Evolutionary conservation across 2,113 vertebrate genomes (phyloP).

Genomic region (Formicarius rufipectus): DNA sequence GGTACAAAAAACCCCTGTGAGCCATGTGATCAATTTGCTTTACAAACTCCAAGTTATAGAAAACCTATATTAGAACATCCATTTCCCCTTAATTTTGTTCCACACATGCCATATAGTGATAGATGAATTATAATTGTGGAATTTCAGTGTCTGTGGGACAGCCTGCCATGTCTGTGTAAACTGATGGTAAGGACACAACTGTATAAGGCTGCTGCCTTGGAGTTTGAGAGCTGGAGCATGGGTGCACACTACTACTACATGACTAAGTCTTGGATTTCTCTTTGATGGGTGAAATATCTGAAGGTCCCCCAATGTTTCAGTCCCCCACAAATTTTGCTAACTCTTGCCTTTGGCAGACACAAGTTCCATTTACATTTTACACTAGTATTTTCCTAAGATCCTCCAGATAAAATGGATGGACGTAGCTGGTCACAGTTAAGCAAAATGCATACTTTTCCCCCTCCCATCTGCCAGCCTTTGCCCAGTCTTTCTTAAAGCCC

Average conservation of each 20-base stretch:
- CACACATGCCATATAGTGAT: fast-evolving
- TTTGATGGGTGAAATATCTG: neutral
- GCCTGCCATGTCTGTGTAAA: neutral
- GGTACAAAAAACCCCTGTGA: neutral
- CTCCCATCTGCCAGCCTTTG: neutral
- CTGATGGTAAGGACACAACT: neutral
- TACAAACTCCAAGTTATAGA: neutral
- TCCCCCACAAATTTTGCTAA: neutral
- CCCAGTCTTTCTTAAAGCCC: neutral
- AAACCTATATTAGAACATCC: neutral
- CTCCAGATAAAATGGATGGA: neutral
- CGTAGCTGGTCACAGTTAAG: neutral
- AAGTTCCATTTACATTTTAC: neutral
- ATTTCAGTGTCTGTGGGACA: neutral
- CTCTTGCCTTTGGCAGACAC: neutral
- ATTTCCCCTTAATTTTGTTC: neutral
- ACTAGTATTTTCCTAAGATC: neutral
- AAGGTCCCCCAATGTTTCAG: neutral
- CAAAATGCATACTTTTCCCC: neutral
- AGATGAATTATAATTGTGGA: neutral
- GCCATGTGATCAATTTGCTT: fast-evolving
- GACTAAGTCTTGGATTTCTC: neutral
- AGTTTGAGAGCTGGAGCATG: neutral
- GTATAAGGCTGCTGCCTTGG: neutral
- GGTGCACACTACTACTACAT: no score